phyloP scores from a whole-genome alignment of 2,888 invertebrate species.

The Pachydiplax longipennis region DNA sequence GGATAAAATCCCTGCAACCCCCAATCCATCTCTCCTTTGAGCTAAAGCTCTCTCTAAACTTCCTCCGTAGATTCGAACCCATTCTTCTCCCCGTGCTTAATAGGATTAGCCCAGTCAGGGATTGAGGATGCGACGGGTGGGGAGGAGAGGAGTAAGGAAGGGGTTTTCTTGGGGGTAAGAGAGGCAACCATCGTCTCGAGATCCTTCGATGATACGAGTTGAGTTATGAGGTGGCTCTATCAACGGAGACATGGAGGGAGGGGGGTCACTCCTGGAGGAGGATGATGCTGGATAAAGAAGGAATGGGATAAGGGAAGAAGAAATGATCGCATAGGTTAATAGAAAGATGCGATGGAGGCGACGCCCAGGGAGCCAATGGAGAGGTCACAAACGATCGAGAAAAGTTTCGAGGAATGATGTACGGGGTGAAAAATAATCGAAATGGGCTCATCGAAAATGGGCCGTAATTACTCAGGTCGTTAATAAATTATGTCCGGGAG shows the following conservation, averaged over 20 bases:
- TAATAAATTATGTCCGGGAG: too few species aligned
- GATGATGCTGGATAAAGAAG: background rate
- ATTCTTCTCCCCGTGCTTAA: background rate
- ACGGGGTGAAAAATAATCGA: background rate
- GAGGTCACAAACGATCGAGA: background rate
- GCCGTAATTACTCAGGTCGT: too few species aligned
- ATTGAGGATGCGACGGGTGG: background rate
- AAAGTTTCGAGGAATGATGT: background rate
- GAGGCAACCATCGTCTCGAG: background rate
- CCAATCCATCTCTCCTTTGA: background rate
- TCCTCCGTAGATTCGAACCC: background rate
- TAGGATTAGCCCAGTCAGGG: background rate
- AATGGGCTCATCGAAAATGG: background rate
- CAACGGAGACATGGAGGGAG: background rate
- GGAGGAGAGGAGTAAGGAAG: background rate
- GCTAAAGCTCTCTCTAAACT: background rate
- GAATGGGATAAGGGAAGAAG: background rate
- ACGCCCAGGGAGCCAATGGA: background rate
- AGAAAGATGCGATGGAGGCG: background rate
- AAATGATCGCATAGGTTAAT: background rate
- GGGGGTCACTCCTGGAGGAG: background rate
- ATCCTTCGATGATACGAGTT: background rate
- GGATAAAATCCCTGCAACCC: background rate
- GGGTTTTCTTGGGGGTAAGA: background rate
- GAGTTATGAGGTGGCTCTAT: background rate